A percentile compares a stretch with the other conserved stretches of the same genome.
phyloP scores from a whole-genome alignment of 2,113 vertebrate species.

The Heliornis fulica region DNA sequence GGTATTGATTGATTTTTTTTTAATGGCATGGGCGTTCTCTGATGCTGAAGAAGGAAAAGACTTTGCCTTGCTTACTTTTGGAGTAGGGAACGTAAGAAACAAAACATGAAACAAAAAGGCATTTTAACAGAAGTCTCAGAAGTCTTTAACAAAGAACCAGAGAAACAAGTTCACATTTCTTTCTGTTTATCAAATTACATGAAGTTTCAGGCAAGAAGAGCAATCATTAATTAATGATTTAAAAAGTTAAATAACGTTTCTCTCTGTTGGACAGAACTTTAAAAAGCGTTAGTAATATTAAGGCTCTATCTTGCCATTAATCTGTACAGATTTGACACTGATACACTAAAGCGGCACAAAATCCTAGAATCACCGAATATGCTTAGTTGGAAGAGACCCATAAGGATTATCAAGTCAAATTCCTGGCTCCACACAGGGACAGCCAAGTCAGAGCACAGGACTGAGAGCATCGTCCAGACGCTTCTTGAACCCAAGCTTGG shows the following conservation, averaged over 20 bases:
- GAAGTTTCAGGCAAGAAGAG: not conserved
- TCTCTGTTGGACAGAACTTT: slow-evolving; percentile 6
- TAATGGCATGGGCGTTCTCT: not conserved
- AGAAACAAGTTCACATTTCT: not conserved
- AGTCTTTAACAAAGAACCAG: not conserved
- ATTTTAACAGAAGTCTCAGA: not conserved
- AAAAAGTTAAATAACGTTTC: not conserved
- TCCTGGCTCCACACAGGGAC: too few species aligned
- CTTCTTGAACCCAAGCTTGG: too few species aligned
- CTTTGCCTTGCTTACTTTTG: not conserved
- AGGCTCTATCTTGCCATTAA: not conserved
- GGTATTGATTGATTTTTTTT: slow-evolving; percentile 22
- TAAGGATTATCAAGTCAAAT: too few species aligned
- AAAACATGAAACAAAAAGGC: not conserved
- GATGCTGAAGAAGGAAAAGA: slow-evolving; percentile 6
- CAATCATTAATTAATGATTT: not conserved
- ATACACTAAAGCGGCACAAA: not conserved
- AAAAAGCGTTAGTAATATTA: not conserved
- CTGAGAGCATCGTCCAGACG: too few species aligned
- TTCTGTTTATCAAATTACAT: not conserved
- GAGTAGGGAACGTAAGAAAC: not conserved
- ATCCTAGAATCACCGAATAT: too few species aligned
- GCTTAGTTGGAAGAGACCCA: too few species aligned
- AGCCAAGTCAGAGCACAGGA: too few species aligned
- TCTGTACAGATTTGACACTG: not conserved